phyloP scores from a whole-genome alignment of 1,140 invertebrate genomes.

The Cataglyphis hispanica region DNA sequence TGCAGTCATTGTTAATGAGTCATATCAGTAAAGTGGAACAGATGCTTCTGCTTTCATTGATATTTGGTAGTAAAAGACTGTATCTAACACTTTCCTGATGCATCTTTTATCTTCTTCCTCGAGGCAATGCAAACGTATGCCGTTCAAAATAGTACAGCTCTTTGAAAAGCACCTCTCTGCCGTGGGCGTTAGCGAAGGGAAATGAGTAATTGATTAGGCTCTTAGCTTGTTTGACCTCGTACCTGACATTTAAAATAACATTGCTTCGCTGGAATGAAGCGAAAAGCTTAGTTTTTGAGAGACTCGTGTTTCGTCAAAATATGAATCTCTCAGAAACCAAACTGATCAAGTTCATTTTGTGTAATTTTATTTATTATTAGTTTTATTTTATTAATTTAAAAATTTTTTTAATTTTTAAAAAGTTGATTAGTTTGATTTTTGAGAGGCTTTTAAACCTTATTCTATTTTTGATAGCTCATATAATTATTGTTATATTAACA shows the following conservation, averaged over 20 bases:
- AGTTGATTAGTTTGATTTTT: too few species aligned
- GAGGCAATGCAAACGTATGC: not conserved
- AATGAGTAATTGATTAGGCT: conserved; percentile 67
- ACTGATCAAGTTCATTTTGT: too few species aligned
- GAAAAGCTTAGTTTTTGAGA: not conserved
- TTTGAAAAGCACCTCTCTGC: conserved; percentile 1
- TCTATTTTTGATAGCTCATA: not conserved
- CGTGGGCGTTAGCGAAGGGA: not conserved
- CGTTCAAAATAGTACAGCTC: conserved; percentile 29
- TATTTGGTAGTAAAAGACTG: conserved; percentile 18
- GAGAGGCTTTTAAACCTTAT: not conserved
- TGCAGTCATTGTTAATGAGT: not conserved
- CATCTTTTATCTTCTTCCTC: not conserved
- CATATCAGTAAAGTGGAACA: not conserved
- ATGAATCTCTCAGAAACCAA: too few species aligned
- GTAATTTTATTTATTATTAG: too few species aligned
- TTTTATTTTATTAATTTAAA: too few species aligned
- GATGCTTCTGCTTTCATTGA: not conserved
- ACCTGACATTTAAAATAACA: conserved; percentile 29
- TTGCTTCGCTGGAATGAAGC: not conserved
- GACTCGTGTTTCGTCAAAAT: not conserved
- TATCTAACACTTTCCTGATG: not conserved
- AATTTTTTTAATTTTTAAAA: too few species aligned
- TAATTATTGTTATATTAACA: not conserved
- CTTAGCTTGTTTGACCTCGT: conserved; percentile 35